These are phyloP conservation scores for Chrosomus eos DNA, from an alignment of 2,797 vertebrate genomes.

Conservation along the genomic window DNA sequence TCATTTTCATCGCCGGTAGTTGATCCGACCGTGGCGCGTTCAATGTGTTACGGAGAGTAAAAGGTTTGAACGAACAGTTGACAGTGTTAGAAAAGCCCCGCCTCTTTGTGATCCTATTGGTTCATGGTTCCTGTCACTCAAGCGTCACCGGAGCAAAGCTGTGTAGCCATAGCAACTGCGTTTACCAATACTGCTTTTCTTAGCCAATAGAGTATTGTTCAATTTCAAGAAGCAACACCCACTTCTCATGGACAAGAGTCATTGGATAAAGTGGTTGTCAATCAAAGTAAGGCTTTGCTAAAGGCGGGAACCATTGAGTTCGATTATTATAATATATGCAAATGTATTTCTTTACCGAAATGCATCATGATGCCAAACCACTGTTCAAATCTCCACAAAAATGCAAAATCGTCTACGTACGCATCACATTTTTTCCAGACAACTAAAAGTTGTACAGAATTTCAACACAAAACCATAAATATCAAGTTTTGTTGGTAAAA, in stretches of 20 bases:
- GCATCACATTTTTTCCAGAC: not conserved
- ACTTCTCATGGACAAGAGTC: conserved; percentile 28
- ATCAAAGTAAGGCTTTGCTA: conserved; percentile 12
- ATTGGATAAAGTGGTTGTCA: conserved; percentile 41
- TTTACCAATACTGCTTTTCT: not conserved
- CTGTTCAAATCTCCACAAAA: not conserved
- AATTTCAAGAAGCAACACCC: conserved; percentile 41
- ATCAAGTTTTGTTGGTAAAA: not conserved
- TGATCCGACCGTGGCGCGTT: conserved; percentile 42
- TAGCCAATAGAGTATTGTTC: conserved; percentile 60
- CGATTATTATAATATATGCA: conserved; percentile 17
- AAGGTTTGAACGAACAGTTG: conserved; percentile 67
- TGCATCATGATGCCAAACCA: not conserved
- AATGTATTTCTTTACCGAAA: not conserved
- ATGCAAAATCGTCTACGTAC: not conserved
- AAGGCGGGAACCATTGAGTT: conserved; percentile 35
- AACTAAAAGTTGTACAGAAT: not conserved
- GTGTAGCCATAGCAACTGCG: conserved; percentile 80
- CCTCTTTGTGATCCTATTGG: conserved; percentile 71
- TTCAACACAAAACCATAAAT: not conserved
- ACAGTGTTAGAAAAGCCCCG: conserved; percentile 58
- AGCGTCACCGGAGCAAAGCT: conserved; percentile 40
- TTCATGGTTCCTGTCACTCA: conserved; percentile 44
- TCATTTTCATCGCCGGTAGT: conserved; percentile 63
- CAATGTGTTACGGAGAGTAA: conserved; percentile 64